These are phyloP conservation scores for Phodopus roborovskii DNA, from an alignment of 2,113 vertebrate species.

Conservation along the genomic window DNA sequence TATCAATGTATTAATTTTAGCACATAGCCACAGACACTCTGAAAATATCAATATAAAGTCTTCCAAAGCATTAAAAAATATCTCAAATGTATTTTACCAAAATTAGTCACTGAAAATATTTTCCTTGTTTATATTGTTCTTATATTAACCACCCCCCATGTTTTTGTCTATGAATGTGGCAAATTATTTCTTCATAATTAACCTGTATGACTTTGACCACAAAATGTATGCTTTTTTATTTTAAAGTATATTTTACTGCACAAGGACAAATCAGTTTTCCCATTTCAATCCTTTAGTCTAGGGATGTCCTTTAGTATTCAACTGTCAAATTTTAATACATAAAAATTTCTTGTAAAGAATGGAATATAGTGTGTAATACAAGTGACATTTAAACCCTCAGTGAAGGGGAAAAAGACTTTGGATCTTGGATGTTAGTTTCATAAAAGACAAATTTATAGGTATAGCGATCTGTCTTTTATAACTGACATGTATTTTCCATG, in stretches of 20 bases:
- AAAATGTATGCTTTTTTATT: neutral
- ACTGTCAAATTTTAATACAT: conserved; percentile 77
- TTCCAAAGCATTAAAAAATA: neutral
- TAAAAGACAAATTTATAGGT: conserved; percentile 83
- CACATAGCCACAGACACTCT: neutral
- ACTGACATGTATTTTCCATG: conserved; percentile 82
- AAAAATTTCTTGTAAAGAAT: conserved; percentile 78
- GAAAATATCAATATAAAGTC: neutral
- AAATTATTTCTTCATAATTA: neutral
- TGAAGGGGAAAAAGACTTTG: conserved; percentile 68
- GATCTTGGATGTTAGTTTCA: conserved; percentile 82
- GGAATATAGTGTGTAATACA: conserved; percentile 61
- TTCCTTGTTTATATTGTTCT: neutral
- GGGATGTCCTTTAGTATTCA: conserved; percentile 29
- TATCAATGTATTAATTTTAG: neutral
- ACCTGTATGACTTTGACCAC: neutral
- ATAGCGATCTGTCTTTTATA: conserved; percentile 83
- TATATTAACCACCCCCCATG: neutral
- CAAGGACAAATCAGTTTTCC: neutral
- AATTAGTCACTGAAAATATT: neutral
- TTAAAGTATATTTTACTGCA: neutral
- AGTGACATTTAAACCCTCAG: conserved; percentile 71
- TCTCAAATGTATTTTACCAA: neutral
- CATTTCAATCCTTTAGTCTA: conserved; percentile 61
- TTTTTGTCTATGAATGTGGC: neutral